Evolutionary conservation across 2,888 invertebrate genomes (phyloP), one percentile per base, ranked within the genome.

Genomic region (Stenolophus ochropezus): DNA sequence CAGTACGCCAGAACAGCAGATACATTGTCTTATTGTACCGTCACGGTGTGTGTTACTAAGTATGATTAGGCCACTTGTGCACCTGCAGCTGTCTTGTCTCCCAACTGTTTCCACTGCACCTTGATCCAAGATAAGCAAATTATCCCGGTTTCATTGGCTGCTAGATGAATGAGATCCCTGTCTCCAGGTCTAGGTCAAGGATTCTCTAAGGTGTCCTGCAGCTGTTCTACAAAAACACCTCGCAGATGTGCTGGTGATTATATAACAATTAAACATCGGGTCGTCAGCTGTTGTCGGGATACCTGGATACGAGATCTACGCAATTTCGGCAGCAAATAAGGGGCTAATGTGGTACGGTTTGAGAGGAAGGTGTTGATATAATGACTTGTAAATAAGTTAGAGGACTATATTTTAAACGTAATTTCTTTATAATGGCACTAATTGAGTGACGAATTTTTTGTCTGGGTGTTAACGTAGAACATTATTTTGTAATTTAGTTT

Each of bases 251-350:
- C 27, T 14, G 33, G 27, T 69, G 27, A 69, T 69, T 69, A 69
- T 69, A 69, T 69, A 69, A 69, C 65, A 69, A 69, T 69, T 69
- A 69, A 69, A 69, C 18, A 27, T 69, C 27, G 65, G 6, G 14
- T 2, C 16, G 18, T 33, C 65, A 69, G 65, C 27, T 69, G 61
- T 25, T 27, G 16, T n/a, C 25, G 4, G 18, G 61, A 65, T 65
- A 65, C 61, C 61, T 65, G 27, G 5, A 11, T 16, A 69, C 1
- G 18, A 11, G 65, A 69, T 69, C 65, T 2, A 14, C 5, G 33
- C 65, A 69, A 33, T 69, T 69, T 69, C 27, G 33, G 18, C 5
- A 11, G 33, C 33, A 42, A 42, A 42, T 42, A 42, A 42, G 8
- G 11, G 4, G 33, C 6, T 42, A 42, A 42, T 42, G 11, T 42